Evolutionary conservation across 2,888 invertebrate species (phyloP).

Genomic region (Ectobius pallidus): DNA sequence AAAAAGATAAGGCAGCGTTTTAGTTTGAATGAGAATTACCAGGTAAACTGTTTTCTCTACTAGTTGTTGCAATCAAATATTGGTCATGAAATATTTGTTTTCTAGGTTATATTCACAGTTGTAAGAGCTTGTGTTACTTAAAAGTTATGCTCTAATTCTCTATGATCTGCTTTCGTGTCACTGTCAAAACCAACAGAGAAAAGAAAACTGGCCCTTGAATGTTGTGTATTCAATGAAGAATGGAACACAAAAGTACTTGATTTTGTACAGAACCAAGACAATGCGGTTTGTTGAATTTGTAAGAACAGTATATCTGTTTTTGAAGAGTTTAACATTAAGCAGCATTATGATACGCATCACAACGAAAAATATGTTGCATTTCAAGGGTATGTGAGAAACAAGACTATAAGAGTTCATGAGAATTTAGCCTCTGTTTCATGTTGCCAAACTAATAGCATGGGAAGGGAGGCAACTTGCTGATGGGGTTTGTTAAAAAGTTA

Average conservation of each 20-base stretch:
- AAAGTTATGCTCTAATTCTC: background rate
- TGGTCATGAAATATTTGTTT: background rate
- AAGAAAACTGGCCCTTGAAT: background rate
- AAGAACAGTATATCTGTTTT: background rate
- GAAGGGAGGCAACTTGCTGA: background rate
- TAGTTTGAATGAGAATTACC: background rate
- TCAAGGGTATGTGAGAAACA: background rate
- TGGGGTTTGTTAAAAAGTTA: background rate
- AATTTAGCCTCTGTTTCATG: background rate
- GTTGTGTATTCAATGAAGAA: background rate
- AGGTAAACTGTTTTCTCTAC: background rate
- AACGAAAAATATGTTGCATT: background rate
- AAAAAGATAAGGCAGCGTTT: background rate
- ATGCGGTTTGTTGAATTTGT: background rate
- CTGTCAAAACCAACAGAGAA: background rate
- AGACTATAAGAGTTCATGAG: background rate
- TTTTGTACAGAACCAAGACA: background rate
- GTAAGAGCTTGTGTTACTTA: background rate
- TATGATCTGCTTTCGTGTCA: background rate
- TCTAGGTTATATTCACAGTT: background rate
- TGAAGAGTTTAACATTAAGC: background rate
- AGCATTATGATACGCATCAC: background rate
- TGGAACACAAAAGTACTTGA: background rate
- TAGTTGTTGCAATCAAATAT: background rate
- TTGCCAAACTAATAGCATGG: background rate